Conservation (phyloP, 2,113 vertebrate genomes). For the Lipotes vexillifer region DNA sequence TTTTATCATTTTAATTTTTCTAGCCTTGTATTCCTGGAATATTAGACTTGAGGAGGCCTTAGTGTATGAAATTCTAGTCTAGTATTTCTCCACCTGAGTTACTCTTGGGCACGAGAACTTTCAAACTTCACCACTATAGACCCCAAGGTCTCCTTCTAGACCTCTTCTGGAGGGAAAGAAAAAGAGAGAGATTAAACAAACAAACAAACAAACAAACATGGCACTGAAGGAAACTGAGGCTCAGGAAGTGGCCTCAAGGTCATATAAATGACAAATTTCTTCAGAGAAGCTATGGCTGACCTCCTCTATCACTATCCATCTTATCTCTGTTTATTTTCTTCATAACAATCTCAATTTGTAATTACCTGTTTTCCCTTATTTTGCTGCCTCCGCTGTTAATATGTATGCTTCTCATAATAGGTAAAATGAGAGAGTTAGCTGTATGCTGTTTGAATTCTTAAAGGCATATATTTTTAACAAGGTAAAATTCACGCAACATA, state of each 20-base stretch:
- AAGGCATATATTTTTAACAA: neutral
- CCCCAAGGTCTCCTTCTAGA: neutral
- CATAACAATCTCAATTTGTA: neutral
- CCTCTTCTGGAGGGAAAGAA: neutral
- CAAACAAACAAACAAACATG: neutral
- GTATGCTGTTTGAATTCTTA: neutral
- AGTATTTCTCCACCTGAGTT: neutral
- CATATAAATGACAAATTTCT: neutral
- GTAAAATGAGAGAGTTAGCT: neutral
- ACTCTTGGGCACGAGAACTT: neutral
- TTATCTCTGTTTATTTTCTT: neutral
- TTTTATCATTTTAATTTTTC: conserved; percentile 15
- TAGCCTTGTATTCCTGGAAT: neutral
- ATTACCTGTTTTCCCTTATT: neutral
- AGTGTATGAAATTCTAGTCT: neutral
- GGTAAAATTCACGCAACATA: neutral
- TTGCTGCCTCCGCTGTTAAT: neutral
- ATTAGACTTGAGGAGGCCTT: neutral
- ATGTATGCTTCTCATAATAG: neutral
- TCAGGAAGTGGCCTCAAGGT: neutral
- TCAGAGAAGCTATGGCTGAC: neutral
- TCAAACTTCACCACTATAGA: neutral
- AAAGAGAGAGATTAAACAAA: neutral
- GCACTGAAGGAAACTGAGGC: neutral
- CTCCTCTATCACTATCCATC: neutral